Evolutionary conservation across 2,797 vertebrate genomes (phyloP).

Genomic region (Amazonetta brasiliensis): DNA sequence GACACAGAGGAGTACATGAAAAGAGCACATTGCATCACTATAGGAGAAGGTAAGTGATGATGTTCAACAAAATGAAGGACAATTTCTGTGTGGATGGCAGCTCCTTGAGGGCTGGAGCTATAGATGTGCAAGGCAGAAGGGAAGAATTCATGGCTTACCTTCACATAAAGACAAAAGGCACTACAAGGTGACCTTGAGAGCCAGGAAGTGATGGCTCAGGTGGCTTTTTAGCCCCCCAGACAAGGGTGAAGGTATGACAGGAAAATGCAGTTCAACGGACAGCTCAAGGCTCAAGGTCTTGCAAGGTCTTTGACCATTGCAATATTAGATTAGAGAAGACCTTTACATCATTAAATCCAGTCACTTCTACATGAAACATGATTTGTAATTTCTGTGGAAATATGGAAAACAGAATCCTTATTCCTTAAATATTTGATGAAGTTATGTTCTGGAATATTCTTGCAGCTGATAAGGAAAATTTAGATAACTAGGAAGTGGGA

Average conservation of each 20-base stretch:
- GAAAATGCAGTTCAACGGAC: background rate
- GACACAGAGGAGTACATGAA: background rate
- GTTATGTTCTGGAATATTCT: background rate
- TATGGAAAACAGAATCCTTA: background rate
- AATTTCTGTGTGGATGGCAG: background rate
- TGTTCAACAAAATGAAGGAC: background rate
- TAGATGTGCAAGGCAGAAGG: background rate
- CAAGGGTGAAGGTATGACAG: background rate
- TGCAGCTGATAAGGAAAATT: background rate
- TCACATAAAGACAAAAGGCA: background rate
- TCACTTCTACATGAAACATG: background rate
- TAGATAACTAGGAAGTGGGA: background rate
- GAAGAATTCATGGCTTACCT: background rate
- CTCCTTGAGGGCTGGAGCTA: background rate
- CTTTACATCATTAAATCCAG: background rate
- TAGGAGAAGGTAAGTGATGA: fast-evolving
- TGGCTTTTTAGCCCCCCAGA: background rate
- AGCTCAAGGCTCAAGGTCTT: background rate
- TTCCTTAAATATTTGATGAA: background rate
- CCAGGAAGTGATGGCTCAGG: background rate
- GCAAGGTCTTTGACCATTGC: background rate
- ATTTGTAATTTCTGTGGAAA: background rate
- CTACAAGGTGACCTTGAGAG: background rate
- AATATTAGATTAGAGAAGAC: background rate
- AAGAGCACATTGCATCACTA: background rate